Conservation (phyloP, 53 echinoderm and acorn worm genomes). For the Henricia sp. region DNA sequence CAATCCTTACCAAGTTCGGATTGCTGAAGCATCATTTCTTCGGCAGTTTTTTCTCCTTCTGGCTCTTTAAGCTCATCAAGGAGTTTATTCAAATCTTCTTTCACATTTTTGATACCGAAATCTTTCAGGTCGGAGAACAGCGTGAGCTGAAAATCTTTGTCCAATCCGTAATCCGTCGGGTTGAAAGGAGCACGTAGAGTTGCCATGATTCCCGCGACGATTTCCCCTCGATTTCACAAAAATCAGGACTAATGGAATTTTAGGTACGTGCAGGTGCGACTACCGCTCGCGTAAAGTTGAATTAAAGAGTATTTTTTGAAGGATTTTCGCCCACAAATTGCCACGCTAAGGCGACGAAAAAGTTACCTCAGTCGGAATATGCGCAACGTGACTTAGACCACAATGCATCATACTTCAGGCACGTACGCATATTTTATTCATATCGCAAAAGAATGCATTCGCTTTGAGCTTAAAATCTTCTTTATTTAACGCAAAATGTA, state of each 20-base stretch:
- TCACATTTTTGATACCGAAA: slow-evolving; percentile 94
- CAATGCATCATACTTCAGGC: slow-evolving; percentile 42
- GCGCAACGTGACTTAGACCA: slow-evolving; percentile 27
- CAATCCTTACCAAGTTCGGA: slow-evolving; percentile 25
- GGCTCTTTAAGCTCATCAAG: slow-evolving; percentile 82
- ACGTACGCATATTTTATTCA: slow-evolving; percentile 18
- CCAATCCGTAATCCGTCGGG: slow-evolving; percentile 84
- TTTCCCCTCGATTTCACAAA: neutral
- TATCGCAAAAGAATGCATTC: neutral
- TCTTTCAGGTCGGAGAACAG: slow-evolving; percentile 81
- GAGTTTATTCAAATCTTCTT: slow-evolving; percentile 96
- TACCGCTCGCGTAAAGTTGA: neutral
- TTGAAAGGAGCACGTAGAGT: slow-evolving; percentile 77
- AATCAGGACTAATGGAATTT: neutral
- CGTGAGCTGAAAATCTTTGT: slow-evolving; percentile 95
- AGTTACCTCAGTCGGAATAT: slow-evolving; percentile 39
- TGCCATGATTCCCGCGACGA: neutral
- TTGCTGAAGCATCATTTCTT: slow-evolving; percentile 33
- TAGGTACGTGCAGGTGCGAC: neutral
- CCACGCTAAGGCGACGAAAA: slow-evolving; percentile 51
- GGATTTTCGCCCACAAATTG: slow-evolving; percentile 40
- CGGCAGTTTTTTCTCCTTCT: slow-evolving; percentile 58
- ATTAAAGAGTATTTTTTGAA: slow-evolving; percentile 2
- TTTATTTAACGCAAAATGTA: neutral
- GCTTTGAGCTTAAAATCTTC: neutral